Evolutionary conservation across 1,140 invertebrate genomes (phyloP).

Genomic region (Lepidurus apus): DNA sequence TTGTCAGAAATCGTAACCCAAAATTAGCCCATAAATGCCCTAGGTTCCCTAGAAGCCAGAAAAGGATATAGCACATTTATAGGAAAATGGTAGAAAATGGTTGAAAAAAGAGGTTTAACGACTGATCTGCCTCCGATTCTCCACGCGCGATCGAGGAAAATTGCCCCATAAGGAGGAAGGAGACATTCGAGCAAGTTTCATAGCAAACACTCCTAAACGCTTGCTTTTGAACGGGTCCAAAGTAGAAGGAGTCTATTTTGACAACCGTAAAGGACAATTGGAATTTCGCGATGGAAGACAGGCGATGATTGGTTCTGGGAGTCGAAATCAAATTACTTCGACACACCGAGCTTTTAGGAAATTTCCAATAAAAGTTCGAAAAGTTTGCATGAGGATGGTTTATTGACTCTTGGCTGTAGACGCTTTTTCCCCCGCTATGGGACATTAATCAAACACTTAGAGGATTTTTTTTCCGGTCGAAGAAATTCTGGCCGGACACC

Average conservation of each 20-base stretch:
- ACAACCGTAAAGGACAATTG: neutral
- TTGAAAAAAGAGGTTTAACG: neutral
- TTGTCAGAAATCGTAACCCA: neutral
- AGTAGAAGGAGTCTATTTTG: neutral
- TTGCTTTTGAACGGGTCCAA: neutral
- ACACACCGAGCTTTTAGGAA: too few species aligned
- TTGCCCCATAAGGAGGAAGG: neutral
- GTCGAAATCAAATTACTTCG: too few species aligned
- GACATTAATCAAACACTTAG: constrained; percentile 7
- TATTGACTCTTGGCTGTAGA: neutral
- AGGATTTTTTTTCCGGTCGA: too few species aligned
- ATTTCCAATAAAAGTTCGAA: too few species aligned
- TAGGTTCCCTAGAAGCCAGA: neutral
- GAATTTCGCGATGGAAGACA: neutral
- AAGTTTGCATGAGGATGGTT: neutral
- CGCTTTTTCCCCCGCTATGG: neutral
- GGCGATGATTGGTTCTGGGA: too few species aligned
- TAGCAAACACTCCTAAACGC: neutral
- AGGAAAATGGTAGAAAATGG: neutral
- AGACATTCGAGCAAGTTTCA: neutral
- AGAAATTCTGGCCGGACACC: too few species aligned
- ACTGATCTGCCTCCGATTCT: neutral
- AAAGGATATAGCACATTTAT: neutral
- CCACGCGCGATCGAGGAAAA: neutral
- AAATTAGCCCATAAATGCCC: neutral